These are phyloP conservation scores for Syncerus caffer DNA, from an alignment of 2,797 vertebrate genomes.

Conservation along the genomic window DNA sequence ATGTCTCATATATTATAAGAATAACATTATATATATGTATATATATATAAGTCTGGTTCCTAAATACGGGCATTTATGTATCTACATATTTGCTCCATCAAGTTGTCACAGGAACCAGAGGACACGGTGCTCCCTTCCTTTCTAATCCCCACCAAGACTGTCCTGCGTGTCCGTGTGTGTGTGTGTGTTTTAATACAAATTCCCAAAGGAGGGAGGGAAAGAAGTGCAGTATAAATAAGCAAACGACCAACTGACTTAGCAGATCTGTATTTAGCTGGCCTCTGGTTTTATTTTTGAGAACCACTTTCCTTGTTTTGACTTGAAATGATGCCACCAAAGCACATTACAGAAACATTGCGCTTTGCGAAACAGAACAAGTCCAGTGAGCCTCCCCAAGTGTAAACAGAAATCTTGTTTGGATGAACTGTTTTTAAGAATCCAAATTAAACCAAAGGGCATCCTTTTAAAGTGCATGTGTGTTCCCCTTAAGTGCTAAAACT, in stretches of 20 bases:
- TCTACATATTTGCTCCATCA: neutral
- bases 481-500: constrained; percentile 16
- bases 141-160: neutral
- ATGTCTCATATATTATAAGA: neutral
- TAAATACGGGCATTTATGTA: neutral
- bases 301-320: constrained; percentile 65
- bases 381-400: constrained; percentile 60
- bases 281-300: constrained; percentile 69
- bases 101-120: neutral
- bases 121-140: neutral
- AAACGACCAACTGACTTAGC: constrained; percentile 46
- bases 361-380: constrained; percentile 60
- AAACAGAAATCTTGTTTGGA: constrained; percentile 71
- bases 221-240: constrained; percentile 62
- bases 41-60: neutral
- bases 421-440: constrained; percentile 65
- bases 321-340: constrained; percentile 66
- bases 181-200: constrained; percentile 28
- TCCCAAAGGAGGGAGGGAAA: constrained; percentile 47
- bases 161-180: neutral
- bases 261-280: constrained; percentile 51
- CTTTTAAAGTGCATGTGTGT: constrained; percentile 3
- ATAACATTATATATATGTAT: neutral
- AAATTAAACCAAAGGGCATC: constrained; percentile 34
- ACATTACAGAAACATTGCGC: constrained; percentile 49